A percentile compares a stretch with the other conserved stretches of the same genome.
Conservation (phyloP, 2,888 invertebrate genomes). For the Agonopterix alstromeriana region DNA sequence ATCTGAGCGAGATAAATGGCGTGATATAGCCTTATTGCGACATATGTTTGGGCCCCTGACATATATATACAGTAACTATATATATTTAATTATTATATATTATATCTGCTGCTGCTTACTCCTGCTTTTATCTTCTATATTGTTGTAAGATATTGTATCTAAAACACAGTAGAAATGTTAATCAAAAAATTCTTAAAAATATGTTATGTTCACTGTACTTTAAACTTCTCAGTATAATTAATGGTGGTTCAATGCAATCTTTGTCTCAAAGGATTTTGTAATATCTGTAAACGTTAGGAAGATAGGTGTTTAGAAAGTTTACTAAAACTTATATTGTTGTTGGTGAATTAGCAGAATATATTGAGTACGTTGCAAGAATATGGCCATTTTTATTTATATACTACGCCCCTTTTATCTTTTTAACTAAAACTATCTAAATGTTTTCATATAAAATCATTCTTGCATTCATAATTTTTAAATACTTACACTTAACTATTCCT, state of each 20-base stretch:
- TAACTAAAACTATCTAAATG: conserved; percentile 28
- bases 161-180: conserved; percentile 64
- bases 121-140: conserved; percentile 60
- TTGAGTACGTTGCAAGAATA: conserved; percentile 68
- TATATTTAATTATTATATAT: neutral
- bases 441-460: conserved; percentile 47
- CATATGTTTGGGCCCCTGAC: neutral
- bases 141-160: conserved; percentile 58
- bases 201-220: conserved; percentile 59
- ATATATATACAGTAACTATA: neutral
- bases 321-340: conserved; percentile 45
- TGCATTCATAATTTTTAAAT: conserved; percentile 45
- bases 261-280: conserved; percentile 61
- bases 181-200: conserved; percentile 51
- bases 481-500: conserved; percentile 25
- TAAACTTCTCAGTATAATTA: conserved; percentile 43
- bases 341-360: conserved; percentile 69
- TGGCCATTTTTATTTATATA: conserved; percentile 62
- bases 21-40: neutral
- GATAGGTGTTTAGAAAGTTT: conserved; percentile 46
- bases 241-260: conserved; percentile 73
- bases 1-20: too few relatives aligned
- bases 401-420: conserved; percentile 33
- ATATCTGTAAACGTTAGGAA: conserved; percentile 34
- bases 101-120: conserved; percentile 53